Conservation (phyloP, 2,113 vertebrate species). For the Dicaeum eximium region DNA sequence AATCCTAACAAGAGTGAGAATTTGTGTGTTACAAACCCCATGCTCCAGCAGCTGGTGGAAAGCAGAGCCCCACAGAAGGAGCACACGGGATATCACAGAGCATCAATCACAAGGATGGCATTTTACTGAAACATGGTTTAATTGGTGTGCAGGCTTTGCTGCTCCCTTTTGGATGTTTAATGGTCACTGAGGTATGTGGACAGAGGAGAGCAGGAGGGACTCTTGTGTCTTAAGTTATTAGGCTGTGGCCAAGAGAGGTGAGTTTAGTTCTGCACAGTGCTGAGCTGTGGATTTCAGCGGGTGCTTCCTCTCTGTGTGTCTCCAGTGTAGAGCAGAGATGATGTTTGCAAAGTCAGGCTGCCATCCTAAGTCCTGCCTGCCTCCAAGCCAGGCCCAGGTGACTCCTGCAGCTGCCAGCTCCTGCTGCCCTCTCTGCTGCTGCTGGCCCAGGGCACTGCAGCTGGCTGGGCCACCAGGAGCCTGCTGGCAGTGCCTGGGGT, state of each 20-base stretch:
- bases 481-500: not conserved
- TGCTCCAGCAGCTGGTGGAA: not conserved
- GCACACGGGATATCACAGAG: not conserved
- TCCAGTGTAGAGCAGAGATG: not conserved
- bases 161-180: not conserved
- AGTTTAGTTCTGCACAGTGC: not conserved
- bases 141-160: not conserved
- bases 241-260: not conserved
- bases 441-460: not conserved
- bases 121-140: not conserved
- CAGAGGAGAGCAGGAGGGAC: not conserved
- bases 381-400: not conserved
- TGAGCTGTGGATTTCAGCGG: not conserved
- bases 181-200: not conserved
- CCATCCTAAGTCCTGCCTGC: not conserved
- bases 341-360: not conserved
- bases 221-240: not conserved
- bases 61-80: not conserved
- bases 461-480: not conserved
- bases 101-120: not conserved
- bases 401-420: not conserved
- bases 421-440: not conserved
- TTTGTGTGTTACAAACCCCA: not conserved
- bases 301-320: accelerated
- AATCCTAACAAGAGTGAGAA: not conserved